Evolutionary conservation across 2,797 vertebrate genomes (phyloP), one percentile per base, ranked within the genome.

Genomic region (Scolopax rusticola): DNA sequence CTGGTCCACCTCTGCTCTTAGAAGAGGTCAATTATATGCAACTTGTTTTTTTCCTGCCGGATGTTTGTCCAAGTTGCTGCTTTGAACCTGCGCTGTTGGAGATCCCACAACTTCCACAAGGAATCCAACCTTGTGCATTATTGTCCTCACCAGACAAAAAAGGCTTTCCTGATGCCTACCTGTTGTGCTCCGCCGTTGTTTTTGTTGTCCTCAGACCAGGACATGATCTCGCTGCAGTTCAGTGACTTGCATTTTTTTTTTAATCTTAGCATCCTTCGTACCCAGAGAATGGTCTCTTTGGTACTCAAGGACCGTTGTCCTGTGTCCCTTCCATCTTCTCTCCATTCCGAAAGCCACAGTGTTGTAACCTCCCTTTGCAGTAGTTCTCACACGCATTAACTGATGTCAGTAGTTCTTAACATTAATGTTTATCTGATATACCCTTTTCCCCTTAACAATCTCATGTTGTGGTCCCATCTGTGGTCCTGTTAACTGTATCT

Each of bases 261-360:
- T 87, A 14, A 30, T 64, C 50, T 79, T 60, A 21, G 24, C 16
- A 30, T 79, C 38, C n/a, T 45, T 89, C 13, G 15, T 48, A 64
- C 63, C 28, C 8, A 36, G 70, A 76, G 40, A 54, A 53, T 18
- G 41, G 10, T 38, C 33, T 89, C 51, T 50, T 67, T 45, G 28
- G 28, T 59, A 23, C 43, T 40, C 30, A 24, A 30, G 68, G 53
- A 56, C 17, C 1, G 0, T 60, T 47, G 50, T 5, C 19, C 0
- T 17, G 21, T 36, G 48, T 74, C 51, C 11, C 20, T 77, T 85
- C 17, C 18, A 43, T 50, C 53, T 63, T 53, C 45, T 59, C 24
- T 63, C 43, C 67, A 9, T 64, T 69, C 32, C 40, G 68, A 89
- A 86, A 80, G 20, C 19, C 47, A 19, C 48, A 20, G 4, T 74